Base-by-base conservation (phyloP, 1,140 invertebrate species). In the Coelopa frigida region DNA sequence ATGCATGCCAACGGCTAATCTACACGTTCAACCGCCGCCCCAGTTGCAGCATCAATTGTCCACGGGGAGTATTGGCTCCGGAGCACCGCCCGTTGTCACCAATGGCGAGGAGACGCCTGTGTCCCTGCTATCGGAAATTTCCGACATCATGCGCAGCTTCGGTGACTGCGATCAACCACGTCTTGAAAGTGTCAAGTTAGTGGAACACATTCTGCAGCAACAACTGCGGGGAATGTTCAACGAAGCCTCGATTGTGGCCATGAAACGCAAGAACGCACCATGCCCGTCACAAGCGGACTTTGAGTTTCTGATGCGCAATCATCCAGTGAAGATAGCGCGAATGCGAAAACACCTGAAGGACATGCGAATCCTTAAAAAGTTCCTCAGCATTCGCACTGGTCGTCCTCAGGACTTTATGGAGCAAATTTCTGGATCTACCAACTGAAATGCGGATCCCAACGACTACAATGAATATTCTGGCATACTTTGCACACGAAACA, bases 141-240 rank as follows among this genome's bases (percentile, higher is more conserved):
- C 66, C 0, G 66, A 68, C 42, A 68, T 69, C 11, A 68, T 69
- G 66, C 57, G 66, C 3, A 69, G 67, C 18, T 65, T 64, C 35
- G 66, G 66, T 0, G 66, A 69, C 27, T 57, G 63, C 23, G 60
- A 64, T 42, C 57, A 63, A 31, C 67, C 67, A 0, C 51, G 57
- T 0, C 53, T 52, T 5, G 54, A 55, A 0, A 63, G 67, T 36
- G 61, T 70, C 0, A 63, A 68, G 26, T 41, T 70, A 39, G 60
- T 70, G 0, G 67, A 70, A 40, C 62, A 69, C 29, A 68, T 70
- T 29, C 43, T 70, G 4, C 60, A 70, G 32, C 66, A 70, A 49
- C 67, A 70, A 38, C 31, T 70, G 17, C 54, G 63, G 5, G 66
- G 60, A 0, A 66, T 70, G 23, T 64, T 70, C n/a, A 61, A 59